phyloP scores from a whole-genome alignment of 2,113 vertebrate species.

The Bos indicus region DNA sequence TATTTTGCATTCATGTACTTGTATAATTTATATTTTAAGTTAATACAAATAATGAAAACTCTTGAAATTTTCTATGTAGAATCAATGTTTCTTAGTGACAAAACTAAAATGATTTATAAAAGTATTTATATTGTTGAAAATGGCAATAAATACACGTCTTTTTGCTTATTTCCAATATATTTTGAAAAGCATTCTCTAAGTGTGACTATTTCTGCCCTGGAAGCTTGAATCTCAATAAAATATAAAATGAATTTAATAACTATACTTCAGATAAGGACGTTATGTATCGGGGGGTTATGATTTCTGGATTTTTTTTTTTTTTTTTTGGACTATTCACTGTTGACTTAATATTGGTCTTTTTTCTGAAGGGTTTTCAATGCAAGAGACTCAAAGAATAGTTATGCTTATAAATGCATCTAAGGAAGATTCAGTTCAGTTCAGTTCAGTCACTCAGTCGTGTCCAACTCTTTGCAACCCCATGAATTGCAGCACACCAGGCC shows the following conservation, averaged over 20 bases:
- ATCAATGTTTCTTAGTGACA: not conserved
- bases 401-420: conserved; percentile 28
- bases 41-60: not conserved
- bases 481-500: no score
- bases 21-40: not conserved
- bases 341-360: not conserved
- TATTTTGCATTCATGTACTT: not conserved
- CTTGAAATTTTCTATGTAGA: not conserved
- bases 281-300: not conserved
- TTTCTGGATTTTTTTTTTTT: not conserved
- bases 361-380: conserved; percentile 13
- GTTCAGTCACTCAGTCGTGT: no score
- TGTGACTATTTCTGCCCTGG: not conserved
- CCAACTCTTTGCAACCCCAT: no score
- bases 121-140: not conserved
- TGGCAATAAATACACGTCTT: not conserved
- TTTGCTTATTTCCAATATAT: not conserved
- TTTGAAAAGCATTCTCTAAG: not conserved
- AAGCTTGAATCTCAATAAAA: conserved; percentile 38
- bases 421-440: not conserved
- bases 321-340: not conserved
- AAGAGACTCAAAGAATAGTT: not conserved
- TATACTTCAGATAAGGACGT: not conserved
- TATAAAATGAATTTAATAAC: conserved; percentile 27
- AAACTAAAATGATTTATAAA: conserved; percentile 15